A percentile compares a stretch with the other conserved stretches of the same genome.
phyloP scores from a whole-genome alignment of 2,888 invertebrate genomes.

The Leptinotarsa haldemani region DNA sequence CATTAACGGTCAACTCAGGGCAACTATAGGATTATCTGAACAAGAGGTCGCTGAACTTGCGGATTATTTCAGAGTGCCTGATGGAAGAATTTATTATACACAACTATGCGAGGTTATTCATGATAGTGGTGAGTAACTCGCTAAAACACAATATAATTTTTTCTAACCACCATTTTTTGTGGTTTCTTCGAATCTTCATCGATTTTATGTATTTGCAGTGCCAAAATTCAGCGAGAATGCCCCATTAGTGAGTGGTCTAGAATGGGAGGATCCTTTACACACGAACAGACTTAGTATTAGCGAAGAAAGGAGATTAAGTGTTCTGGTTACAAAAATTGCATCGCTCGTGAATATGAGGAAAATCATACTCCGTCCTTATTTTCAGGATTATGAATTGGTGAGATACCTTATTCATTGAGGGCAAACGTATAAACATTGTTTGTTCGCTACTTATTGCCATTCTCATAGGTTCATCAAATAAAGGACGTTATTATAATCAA shows the following conservation, averaged over 20 bases:
- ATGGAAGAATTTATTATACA: slow-evolving; percentile 80
- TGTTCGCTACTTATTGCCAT: too few relatives aligned
- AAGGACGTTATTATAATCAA: too few relatives aligned
- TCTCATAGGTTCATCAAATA: too few relatives aligned
- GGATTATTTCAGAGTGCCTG: slow-evolving; percentile 83
- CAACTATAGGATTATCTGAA: slow-evolving; percentile 76
- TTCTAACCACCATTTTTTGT: background rate
- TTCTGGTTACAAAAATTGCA: slow-evolving; percentile 81
- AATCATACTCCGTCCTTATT: slow-evolving; percentile 78
- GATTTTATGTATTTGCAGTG: slow-evolving; percentile 57
- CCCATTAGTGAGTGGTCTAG: slow-evolving; percentile 69
- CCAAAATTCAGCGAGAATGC: slow-evolving; percentile 67
- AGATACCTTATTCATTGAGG: slow-evolving; percentile 15
- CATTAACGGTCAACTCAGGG: slow-evolving; percentile 75
- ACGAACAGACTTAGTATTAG: slow-evolving; percentile 73
- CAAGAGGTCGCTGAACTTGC: slow-evolving; percentile 79
- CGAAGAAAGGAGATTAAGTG: slow-evolving; percentile 76
- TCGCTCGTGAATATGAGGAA: slow-evolving; percentile 69
- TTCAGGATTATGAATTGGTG: slow-evolving; percentile 79
- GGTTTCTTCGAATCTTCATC: background rate
- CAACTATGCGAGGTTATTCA: slow-evolving; percentile 82
- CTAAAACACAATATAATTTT: background rate
- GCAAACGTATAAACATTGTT: background rate
- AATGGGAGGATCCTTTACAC: slow-evolving; percentile 79
- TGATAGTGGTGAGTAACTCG: slow-evolving; percentile 70